Evolutionary conservation across 2,797 vertebrate species (phyloP).

Genomic region (Xyrichtys novacula): DNA sequence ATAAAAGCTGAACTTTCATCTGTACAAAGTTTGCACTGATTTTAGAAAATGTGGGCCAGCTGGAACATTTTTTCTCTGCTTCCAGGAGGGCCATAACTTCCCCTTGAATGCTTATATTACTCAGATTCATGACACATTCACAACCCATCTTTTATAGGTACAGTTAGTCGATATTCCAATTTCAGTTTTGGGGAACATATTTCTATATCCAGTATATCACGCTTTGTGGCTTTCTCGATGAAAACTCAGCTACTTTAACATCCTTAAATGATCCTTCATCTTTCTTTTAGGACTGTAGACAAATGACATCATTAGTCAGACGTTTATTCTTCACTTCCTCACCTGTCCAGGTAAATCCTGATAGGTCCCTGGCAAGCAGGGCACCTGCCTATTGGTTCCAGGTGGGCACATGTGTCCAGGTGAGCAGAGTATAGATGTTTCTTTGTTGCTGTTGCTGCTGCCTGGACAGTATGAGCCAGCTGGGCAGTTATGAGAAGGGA

Average conservation of each 20-base stretch:
- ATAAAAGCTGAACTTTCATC: slow-evolving; percentile 10
- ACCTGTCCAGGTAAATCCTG: slow-evolving; percentile 88
- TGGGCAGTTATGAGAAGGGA: slow-evolving; percentile 83
- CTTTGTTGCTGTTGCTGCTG: slow-evolving; percentile 80
- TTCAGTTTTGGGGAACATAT: neutral
- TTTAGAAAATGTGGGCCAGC: neutral
- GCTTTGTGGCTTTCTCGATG: neutral
- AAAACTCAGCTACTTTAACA: neutral
- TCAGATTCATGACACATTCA: neutral
- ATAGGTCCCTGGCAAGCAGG: slow-evolving; percentile 88
- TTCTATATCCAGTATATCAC: slow-evolving; percentile 1
- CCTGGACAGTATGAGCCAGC: slow-evolving; percentile 88
- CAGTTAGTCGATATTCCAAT: neutral
- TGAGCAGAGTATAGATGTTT: slow-evolving; percentile 77
- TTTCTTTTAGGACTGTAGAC: neutral
- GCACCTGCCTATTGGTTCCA: slow-evolving; percentile 83
- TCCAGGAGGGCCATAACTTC: slow-evolving; percentile 2
- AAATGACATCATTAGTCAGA: neutral
- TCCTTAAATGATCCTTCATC: neutral
- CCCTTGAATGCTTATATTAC: slow-evolving; percentile 3
- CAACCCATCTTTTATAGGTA: slow-evolving; percentile 10
- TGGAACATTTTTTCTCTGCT: slow-evolving; percentile 5
- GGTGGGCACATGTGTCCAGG: slow-evolving; percentile 88
- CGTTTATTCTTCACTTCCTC: slow-evolving; percentile 13
- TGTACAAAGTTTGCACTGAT: slow-evolving; percentile 4